phyloP scores from a whole-genome alignment of 2,888 invertebrate genomes.

The Drosophila flavopinicola region DNA sequence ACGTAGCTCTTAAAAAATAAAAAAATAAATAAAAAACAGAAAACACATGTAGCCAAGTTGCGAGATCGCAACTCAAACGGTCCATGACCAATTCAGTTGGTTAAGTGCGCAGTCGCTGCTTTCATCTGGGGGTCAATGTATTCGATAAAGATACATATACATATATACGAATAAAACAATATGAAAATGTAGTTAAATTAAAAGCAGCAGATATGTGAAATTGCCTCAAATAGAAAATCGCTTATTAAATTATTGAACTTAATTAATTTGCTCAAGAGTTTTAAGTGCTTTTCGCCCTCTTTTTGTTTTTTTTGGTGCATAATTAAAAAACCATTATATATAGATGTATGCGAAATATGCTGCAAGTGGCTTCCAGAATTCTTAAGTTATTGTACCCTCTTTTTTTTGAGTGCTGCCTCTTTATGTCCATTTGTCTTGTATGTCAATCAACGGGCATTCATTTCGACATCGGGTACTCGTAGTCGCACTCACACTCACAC shows the following conservation, averaged over 20 bases:
- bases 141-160: slow-evolving; percentile 20
- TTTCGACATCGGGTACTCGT: slow-evolving; percentile 32
- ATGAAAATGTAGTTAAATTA: slow-evolving; percentile 14
- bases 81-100: slow-evolving; percentile 66
- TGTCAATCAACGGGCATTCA: slow-evolving; percentile 63
- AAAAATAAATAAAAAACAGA: neutral
- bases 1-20: slow-evolving; percentile 54
- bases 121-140: slow-evolving; percentile 62
- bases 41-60: slow-evolving; percentile 52
- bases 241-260: slow-evolving; percentile 64
- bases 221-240: slow-evolving; percentile 30
- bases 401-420: slow-evolving; percentile 6
- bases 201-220: slow-evolving; percentile 11
- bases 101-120: slow-evolving; percentile 56
- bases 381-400: slow-evolving; percentile 5
- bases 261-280: slow-evolving; percentile 48
- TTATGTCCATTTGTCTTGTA: slow-evolving; percentile 43
- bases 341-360: slow-evolving; percentile 33
- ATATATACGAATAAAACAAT: slow-evolving; percentile 22
- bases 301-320: slow-evolving; percentile 39
- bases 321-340: slow-evolving; percentile 68
- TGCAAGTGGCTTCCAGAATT: slow-evolving; percentile 34
- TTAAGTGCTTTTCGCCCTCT: slow-evolving; percentile 41
- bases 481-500: neutral
- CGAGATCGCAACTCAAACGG: slow-evolving; percentile 50